phyloP scores from a whole-genome alignment of 1,140 invertebrate genomes.

The Hycleus cichorii region DNA sequence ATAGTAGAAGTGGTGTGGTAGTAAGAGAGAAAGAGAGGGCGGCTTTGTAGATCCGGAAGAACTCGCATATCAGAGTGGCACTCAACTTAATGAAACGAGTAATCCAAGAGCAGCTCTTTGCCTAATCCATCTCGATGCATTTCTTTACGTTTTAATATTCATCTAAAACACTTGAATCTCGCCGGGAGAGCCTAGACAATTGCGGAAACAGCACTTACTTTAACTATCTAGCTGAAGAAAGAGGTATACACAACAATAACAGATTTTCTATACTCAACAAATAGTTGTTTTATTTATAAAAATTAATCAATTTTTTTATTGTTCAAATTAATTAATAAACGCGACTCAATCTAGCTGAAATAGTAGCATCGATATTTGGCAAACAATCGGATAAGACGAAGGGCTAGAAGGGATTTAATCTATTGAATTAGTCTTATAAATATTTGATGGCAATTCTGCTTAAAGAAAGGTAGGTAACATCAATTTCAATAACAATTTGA shows the following conservation, averaged over 20 bases:
- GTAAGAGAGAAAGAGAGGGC: neutral
- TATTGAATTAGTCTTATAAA: slow-evolving; percentile 28
- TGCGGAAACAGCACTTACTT: slow-evolving; percentile 37
- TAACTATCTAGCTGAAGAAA: slow-evolving; percentile 24
- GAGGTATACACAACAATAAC: too few species aligned
- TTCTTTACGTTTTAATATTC: slow-evolving; percentile 41
- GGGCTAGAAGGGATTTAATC: slow-evolving; percentile 4
- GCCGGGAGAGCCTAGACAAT: slow-evolving; percentile 31
- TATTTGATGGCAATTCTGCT: slow-evolving; percentile 27
- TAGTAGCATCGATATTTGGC: too few species aligned
- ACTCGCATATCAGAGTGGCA: slow-evolving; percentile 39
- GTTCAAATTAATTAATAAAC: too few species aligned
- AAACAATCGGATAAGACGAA: too few species aligned
- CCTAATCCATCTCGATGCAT: slow-evolving; percentile 41
- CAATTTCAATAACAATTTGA: slow-evolving; percentile 35
- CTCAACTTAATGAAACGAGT: slow-evolving; percentile 43
- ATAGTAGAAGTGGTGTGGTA: slow-evolving; percentile 8
- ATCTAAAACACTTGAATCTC: slow-evolving; percentile 34
- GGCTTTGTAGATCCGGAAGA: slow-evolving; percentile 31
- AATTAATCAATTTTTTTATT: too few species aligned
- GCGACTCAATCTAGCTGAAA: too few species aligned
- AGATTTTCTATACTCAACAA: neutral
- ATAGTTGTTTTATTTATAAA: neutral
- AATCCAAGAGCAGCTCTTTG: slow-evolving; percentile 39
- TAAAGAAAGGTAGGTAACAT: slow-evolving; percentile 20